Conservation (phyloP, 2,113 vertebrate genomes). For the Xenopus borealis region DNA sequence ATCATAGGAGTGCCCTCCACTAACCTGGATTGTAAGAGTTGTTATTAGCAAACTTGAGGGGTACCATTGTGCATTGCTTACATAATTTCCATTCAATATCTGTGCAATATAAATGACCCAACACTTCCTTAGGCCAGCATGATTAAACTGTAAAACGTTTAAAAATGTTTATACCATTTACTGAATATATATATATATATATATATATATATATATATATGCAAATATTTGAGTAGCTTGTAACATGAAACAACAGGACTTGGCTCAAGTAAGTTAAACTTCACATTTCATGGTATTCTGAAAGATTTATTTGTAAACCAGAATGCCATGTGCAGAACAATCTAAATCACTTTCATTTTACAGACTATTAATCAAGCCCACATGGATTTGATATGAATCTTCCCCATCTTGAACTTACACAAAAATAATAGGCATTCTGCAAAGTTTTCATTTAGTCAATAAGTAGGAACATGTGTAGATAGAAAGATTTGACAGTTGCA, state of each 20-base stretch:
- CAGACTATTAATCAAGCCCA: slow-evolving; percentile 37
- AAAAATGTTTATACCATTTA: too few species aligned
- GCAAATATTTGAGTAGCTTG: too few species aligned
- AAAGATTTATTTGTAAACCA: slow-evolving; percentile 35
- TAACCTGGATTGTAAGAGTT: too few species aligned
- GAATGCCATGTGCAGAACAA: background rate
- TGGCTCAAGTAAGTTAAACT: background rate
- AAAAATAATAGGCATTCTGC: slow-evolving; percentile 41
- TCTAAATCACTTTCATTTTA: slow-evolving; percentile 31
- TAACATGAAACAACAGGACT: background rate
- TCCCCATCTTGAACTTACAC: slow-evolving; percentile 28
- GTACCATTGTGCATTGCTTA: too few species aligned
- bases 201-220: too few species aligned
- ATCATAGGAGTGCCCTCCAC: too few species aligned
- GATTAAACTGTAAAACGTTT: too few species aligned
- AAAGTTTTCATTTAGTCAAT: slow-evolving; percentile 38
- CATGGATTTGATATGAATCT: slow-evolving; percentile 31
- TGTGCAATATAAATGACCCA: too few species aligned
- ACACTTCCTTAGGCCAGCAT: too few species aligned
- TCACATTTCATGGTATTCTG: slow-evolving; percentile 1
- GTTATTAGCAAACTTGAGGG: too few species aligned
- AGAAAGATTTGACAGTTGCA: slow-evolving; percentile 29
- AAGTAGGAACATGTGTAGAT: slow-evolving; percentile 39
- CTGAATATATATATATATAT: too few species aligned
- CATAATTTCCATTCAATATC: too few species aligned